Evolutionary conservation across 2,797 vertebrate genomes (phyloP).

Genomic region (Passerculus sandwichensis): DNA sequence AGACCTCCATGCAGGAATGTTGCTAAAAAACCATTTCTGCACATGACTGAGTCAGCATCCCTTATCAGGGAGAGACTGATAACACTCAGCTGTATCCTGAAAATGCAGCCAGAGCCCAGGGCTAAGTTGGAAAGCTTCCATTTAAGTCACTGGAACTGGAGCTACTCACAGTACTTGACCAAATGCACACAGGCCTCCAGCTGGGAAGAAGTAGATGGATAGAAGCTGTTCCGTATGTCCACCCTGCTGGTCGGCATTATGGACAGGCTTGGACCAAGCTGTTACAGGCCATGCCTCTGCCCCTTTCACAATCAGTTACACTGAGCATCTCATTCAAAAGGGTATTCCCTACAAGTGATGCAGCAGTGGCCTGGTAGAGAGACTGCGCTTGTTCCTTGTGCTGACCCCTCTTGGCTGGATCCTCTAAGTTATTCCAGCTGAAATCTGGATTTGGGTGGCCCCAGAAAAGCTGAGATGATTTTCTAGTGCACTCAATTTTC

Average conservation of each 20-base stretch:
- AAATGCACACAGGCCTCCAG: neutral
- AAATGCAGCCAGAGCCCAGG: neutral
- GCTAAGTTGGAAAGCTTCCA: slow-evolving; percentile 20
- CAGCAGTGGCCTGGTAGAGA: neutral
- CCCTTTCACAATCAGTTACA: neutral
- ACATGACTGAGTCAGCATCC: accelerated
- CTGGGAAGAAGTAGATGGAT: neutral
- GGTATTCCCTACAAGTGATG: neutral
- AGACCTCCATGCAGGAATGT: neutral
- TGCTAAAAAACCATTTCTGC: neutral
- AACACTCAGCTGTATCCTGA: neutral
- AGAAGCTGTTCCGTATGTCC: neutral
- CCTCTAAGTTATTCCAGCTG: neutral
- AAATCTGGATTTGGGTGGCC: neutral
- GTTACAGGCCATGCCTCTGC: neutral
- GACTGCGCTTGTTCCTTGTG: neutral
- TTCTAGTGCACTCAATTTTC: neutral
- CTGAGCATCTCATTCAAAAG: neutral
- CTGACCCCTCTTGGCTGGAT: neutral
- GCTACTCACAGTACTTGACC: neutral
- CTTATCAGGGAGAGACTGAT: neutral
- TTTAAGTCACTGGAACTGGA: neutral
- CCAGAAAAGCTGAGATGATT: neutral
- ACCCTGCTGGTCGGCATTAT: neutral
- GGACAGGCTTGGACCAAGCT: neutral